phyloP scores from a whole-genome alignment of 2,888 invertebrate genomes.

The Saturnia pavonia region DNA sequence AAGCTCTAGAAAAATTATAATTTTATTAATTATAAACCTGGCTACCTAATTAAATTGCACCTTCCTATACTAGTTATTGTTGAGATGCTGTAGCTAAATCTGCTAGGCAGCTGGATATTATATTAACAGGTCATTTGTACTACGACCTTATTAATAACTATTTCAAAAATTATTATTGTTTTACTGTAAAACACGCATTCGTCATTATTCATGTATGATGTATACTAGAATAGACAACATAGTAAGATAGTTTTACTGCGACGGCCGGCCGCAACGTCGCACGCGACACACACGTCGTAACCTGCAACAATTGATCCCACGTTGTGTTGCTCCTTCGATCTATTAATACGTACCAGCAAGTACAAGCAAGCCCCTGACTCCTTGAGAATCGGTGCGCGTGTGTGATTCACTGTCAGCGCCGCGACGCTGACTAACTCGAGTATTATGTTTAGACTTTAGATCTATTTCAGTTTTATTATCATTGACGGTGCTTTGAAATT shows the following conservation, averaged over 20 bases:
- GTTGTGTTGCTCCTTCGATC: background rate
- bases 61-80: too few species aligned
- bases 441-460: background rate
- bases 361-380: background rate
- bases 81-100: too few species aligned
- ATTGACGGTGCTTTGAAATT: conserved; percentile 2
- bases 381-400: background rate
- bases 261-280: background rate
- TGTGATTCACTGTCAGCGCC: background rate
- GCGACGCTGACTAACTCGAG: background rate
- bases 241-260: background rate
- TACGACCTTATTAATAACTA: too few species aligned
- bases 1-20: too few species aligned
- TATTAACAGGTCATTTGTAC: too few species aligned
- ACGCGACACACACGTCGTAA: background rate
- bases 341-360: background rate
- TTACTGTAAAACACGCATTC: background rate
- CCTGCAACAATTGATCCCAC: background rate
- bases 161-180: background rate
- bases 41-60: too few species aligned
- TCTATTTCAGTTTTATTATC: conserved; percentile 9
- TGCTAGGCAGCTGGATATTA: too few species aligned
- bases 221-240: background rate
- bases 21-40: too few species aligned
- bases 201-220: background rate